Evolutionary conservation across 2,888 invertebrate species (phyloP).

Genomic region (Frankliniella intonsa): DNA sequence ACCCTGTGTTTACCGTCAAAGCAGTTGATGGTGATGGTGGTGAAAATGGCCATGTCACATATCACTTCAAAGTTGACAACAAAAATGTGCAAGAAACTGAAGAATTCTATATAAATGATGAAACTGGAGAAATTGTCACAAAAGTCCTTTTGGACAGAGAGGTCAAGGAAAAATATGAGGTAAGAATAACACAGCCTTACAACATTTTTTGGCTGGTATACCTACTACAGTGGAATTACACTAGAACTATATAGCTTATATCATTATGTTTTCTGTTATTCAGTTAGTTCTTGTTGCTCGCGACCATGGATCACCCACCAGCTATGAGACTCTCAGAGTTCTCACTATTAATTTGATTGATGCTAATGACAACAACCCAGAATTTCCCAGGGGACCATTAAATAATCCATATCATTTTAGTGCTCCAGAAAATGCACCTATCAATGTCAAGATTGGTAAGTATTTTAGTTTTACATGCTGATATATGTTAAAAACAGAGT

Average conservation of each 20-base stretch:
- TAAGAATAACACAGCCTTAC: constrained; percentile 39
- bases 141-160: constrained; percentile 77
- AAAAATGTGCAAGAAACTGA: constrained; percentile 72
- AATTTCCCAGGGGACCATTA: constrained; percentile 57
- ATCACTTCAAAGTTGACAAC: constrained; percentile 73
- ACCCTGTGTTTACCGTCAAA: constrained; percentile 72
- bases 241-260: not conserved
- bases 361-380: constrained; percentile 75
- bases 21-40: constrained; percentile 78
- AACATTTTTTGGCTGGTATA: not conserved
- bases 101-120: constrained; percentile 73
- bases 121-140: constrained; percentile 74
- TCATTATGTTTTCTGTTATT: constrained; percentile 17
- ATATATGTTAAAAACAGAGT: constrained; percentile 31
- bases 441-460: constrained; percentile 61
- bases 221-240: not conserved
- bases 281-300: constrained; percentile 74
- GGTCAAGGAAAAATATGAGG: constrained; percentile 60
- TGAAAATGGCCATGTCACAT: constrained; percentile 77
- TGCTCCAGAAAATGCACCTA: constrained; percentile 64
- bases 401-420: constrained; percentile 62
- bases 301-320: constrained; percentile 76
- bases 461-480: not conserved
- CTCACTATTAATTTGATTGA: constrained; percentile 72
- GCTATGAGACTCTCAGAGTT: constrained; percentile 71